Percentiles rank a stretch among this genome's conserved stretches.
phyloP scores from a whole-genome alignment of 2,797 vertebrate species.

The Trachops cirrhosus region DNA sequence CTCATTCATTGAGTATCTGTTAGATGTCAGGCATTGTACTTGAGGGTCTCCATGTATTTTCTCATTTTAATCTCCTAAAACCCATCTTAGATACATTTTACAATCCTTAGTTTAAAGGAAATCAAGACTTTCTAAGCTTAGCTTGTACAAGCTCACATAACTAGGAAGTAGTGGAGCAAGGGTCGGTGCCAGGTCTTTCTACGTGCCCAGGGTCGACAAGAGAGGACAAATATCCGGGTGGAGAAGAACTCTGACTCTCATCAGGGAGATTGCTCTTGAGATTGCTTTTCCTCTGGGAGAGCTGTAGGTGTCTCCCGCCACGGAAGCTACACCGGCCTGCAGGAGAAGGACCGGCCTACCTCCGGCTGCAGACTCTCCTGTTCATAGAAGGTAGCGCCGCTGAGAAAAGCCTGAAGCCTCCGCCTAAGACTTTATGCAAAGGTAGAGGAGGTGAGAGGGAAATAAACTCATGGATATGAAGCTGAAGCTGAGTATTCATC shows the following conservation, averaged over 20 bases:
- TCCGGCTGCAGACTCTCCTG: not conserved
- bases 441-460: not conserved
- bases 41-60: not conserved
- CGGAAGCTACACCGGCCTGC: not conserved
- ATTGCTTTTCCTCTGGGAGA: not conserved
- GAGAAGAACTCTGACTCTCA: not conserved
- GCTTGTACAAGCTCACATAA: not conserved
- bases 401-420: not conserved
- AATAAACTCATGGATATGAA: not conserved
- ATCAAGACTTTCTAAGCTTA: not conserved
- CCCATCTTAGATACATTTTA: not conserved
- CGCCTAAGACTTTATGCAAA: constrained; percentile 16
- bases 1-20: not conserved
- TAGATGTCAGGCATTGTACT: not conserved
- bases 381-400: not conserved
- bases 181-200: not conserved
- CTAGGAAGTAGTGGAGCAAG: not conserved
- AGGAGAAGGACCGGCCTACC: not conserved
- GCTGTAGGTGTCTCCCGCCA: not conserved
- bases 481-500: not conserved
- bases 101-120: not conserved
- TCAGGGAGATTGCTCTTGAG: not conserved
- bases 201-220: not conserved
- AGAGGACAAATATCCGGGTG: not conserved
- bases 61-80: not conserved